phyloP scores from a whole-genome alignment of 2,888 invertebrate species.

The Alcis repandata region DNA sequence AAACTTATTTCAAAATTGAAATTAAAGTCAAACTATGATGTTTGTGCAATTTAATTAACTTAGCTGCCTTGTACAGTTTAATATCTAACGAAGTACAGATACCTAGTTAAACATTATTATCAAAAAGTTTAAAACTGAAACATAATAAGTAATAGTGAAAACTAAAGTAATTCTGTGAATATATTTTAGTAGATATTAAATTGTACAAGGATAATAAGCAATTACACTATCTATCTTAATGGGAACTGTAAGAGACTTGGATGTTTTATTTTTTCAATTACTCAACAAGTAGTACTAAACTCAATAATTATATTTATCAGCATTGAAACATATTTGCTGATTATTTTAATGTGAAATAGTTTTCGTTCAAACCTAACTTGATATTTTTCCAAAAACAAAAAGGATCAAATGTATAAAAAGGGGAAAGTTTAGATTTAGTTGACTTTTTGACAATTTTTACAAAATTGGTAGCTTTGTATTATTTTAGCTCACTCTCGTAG shows the following conservation, averaged over 20 bases:
- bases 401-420: too few relatives aligned
- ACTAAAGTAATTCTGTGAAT: not conserved
- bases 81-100: too few relatives aligned
- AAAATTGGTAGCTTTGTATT: too few relatives aligned
- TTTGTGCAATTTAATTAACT: slow-evolving; percentile 51
- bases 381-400: too few relatives aligned
- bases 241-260: slow-evolving; percentile 56
- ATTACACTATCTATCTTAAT: not conserved
- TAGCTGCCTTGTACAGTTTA: slow-evolving; percentile 15
- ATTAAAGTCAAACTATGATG: slow-evolving; percentile 55
- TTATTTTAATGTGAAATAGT: not conserved
- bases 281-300: slow-evolving; percentile 8
- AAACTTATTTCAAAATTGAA: slow-evolving; percentile 49
- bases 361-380: too few relatives aligned
- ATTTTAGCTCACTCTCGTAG: too few relatives aligned
- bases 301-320: not conserved
- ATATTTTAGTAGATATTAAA: slow-evolving; percentile 1
- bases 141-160: too few relatives aligned
- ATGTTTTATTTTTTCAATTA: slow-evolving; percentile 58
- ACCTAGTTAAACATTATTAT: too few relatives aligned
- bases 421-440: too few relatives aligned
- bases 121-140: too few relatives aligned
- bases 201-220: not conserved
- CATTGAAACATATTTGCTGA: not conserved
- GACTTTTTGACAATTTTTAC: too few relatives aligned